Percentiles rank a stretch among this genome's conserved stretches.
These are phyloP conservation scores for Corythaixoides concolor DNA, from an alignment of 2,113 vertebrate species.

Conservation along the genomic window DNA sequence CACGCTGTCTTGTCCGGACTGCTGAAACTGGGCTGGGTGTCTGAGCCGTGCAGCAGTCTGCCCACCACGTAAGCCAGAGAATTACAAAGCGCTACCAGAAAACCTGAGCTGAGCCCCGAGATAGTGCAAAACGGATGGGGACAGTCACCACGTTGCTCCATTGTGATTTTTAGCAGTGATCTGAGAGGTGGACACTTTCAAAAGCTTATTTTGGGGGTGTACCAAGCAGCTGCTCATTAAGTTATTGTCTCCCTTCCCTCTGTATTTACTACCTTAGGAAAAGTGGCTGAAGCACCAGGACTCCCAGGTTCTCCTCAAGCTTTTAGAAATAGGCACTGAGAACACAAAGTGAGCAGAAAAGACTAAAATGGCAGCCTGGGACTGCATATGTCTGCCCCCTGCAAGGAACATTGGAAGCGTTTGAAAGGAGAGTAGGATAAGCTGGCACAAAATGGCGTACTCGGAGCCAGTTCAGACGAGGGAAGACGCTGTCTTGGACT, in stretches of 20 bases:
- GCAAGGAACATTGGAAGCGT: neutral
- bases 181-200: neutral
- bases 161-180: neutral
- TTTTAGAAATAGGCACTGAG: neutral
- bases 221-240: fast-evolving
- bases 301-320: neutral
- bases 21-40: neutral
- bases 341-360: slow-evolving; percentile 22
- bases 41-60: neutral
- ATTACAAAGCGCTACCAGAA: neutral
- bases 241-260: neutral
- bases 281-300: neutral
- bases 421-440: slow-evolving; percentile 31
- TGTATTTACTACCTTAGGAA: neutral
- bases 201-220: neutral
- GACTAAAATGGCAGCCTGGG: slow-evolving; percentile 42
- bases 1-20: neutral
- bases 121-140: neutral
- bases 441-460: neutral
- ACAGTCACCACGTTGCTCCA: neutral
- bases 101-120: neutral
- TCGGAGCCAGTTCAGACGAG: neutral
- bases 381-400: slow-evolving; percentile 32
- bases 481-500: neutral
- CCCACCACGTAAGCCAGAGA: fast-evolving